A percentile compares a stretch with the other conserved stretches of the same genome.
These are phyloP conservation scores for Phrynocephalus guinanensis DNA, from an alignment of 2,797 vertebrate genomes.

Conservation along the genomic window DNA sequence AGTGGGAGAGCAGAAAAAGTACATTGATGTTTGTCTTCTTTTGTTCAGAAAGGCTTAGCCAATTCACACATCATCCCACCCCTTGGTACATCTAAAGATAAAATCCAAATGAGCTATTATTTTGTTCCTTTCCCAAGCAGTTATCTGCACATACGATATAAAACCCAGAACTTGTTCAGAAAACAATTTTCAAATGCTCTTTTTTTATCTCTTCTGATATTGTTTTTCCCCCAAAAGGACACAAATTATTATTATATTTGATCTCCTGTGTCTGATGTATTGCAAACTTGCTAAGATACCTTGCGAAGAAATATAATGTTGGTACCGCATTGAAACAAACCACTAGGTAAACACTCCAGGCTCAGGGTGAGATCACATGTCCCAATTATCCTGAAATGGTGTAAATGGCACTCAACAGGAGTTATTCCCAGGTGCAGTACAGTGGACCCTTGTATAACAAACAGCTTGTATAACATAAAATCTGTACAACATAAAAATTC, in stretches of 20 bases:
- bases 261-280: slow-evolving; percentile 4
- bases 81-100: background rate
- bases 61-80: background rate
- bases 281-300: background rate
- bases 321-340: background rate
- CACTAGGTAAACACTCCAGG: background rate
- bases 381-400: too few relatives aligned
- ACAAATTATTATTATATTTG: slow-evolving; percentile 10
- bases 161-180: background rate
- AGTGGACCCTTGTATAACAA: too few relatives aligned
- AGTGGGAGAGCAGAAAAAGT: background rate
- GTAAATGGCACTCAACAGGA: too few relatives aligned
- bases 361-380: too few relatives aligned
- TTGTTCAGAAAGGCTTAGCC: background rate
- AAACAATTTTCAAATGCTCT: background rate
- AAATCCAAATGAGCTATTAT: slow-evolving; percentile 16
- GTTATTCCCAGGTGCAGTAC: too few relatives aligned
- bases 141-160: background rate
- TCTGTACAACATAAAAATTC: too few relatives aligned
- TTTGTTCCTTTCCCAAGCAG: slow-evolving; percentile 9
- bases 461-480: too few relatives aligned
- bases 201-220: background rate
- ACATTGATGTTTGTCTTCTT: background rate
- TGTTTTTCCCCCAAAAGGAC: background rate
- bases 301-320: background rate